Conservation (phyloP, 2,113 vertebrate genomes). For the Malurus melanocephalus region DNA sequence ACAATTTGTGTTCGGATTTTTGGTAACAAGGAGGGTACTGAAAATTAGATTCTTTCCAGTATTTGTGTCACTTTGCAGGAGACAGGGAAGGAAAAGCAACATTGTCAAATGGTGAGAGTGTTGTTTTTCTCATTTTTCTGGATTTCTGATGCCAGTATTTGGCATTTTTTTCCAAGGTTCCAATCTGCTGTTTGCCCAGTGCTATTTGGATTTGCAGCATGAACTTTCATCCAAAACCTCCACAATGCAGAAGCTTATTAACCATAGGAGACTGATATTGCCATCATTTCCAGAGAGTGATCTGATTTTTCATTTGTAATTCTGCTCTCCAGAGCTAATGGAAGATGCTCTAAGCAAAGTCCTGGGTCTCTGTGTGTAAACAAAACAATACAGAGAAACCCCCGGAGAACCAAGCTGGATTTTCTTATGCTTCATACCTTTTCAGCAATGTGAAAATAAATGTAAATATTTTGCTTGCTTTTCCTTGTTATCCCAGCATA, state of each 20-base stretch:
- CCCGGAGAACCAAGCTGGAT: not conserved
- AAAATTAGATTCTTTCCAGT: not conserved
- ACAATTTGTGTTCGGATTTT: constrained; percentile 8
- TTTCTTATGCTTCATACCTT: not conserved
- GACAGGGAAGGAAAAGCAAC: not conserved
- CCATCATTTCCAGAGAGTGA: constrained; percentile 38
- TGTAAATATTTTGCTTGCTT: constrained; percentile 10
- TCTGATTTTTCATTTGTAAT: constrained; percentile 45
- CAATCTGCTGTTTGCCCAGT: not conserved
- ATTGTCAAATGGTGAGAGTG: not conserved
- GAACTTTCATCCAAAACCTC: constrained; percentile 16
- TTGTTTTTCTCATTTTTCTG: not conserved
- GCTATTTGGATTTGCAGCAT: constrained; percentile 46
- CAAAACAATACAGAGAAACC: not conserved
- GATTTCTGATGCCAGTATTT: not conserved
- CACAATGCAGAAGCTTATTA: constrained; percentile 23
- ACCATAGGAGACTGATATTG: constrained; percentile 32
- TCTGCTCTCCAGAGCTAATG: constrained; percentile 28
- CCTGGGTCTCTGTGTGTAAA: not conserved
- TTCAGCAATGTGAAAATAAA: not conserved
- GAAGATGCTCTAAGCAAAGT: not conserved
- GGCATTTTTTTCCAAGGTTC: constrained; percentile 24
- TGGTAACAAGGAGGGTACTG: not conserved
- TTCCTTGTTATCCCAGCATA: not conserved
- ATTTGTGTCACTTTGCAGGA: not conserved